Conservation (phyloP, 2,113 vertebrate genomes). For the Lepisosteus osseus region DNA sequence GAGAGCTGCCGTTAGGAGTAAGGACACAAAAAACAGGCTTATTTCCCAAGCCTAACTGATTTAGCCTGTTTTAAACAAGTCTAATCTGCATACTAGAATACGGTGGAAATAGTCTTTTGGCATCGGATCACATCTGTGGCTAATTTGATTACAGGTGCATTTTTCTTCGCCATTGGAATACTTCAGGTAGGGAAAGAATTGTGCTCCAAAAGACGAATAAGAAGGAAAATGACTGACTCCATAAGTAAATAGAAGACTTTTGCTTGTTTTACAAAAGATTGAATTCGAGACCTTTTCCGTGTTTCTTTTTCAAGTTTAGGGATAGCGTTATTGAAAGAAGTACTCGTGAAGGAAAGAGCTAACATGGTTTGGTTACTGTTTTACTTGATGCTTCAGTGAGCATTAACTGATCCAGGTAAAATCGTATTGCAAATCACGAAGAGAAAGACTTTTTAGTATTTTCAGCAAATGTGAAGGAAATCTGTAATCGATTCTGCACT, state of each 20-base stretch:
- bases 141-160: slow-evolving; percentile 23
- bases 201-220: slow-evolving; percentile 2
- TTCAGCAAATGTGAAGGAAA: too few species aligned
- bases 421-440: too few species aligned
- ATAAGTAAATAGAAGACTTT: neutral
- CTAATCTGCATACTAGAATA: slow-evolving; percentile 18
- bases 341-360: too few species aligned
- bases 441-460: too few species aligned
- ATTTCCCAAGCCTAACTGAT: slow-evolving; percentile 26
- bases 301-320: neutral
- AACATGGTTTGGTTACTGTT: too few species aligned
- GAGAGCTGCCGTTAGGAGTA: slow-evolving; percentile 46
- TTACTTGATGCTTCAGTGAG: too few species aligned
- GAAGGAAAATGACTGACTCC: neutral
- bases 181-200: slow-evolving; percentile 52
- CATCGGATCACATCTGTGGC: slow-evolving; percentile 29
- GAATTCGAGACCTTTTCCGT: neutral
- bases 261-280: neutral
- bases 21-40: slow-evolving; percentile 32
- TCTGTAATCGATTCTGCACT: too few species aligned
- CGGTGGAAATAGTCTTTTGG: slow-evolving; percentile 48
- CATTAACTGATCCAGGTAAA: too few species aligned
- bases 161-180: slow-evolving; percentile 40
- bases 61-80: slow-evolving; percentile 12
- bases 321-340: neutral